Base-by-base conservation (phyloP, 2,797 vertebrate species). In the Enteromius radiatus region DNA sequence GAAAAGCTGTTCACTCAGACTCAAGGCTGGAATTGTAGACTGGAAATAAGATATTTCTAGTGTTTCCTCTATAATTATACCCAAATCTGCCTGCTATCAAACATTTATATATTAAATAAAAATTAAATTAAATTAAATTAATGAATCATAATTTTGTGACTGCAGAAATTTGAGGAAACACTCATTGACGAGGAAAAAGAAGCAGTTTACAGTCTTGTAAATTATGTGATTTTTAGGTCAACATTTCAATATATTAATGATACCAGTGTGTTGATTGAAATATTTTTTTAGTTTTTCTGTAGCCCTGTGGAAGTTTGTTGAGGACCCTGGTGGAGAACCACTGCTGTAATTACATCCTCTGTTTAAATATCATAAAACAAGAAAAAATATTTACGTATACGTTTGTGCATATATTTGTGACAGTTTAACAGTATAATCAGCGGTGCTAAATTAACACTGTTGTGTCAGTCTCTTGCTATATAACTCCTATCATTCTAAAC, bases 401-500 rank as follows among this genome's bases (percentile, higher is more conserved):
- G 10, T 36, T 36, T 41, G 38, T 41, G 38, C 2, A 10, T 41
- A 41, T 9, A 41, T 41, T 41, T 41, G 7, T 10, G 9, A 41
- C 38, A 41, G 38, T 41, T 26, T 61, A 59, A 59, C 26, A 28
- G 11, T 28, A 26, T 14, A 52, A 59, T 28, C 56, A 61, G 11
- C 28, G 11, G 12, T 26, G 14, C 23, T 61, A 61, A 61, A 59
- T 26, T 23, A 59, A 26, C 56, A 59, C 4, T 14, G 11, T 11
- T 26, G 23, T 12, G 28, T 41, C 19, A 11, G 19, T 64, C 31
- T 47, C 52, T 59, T 52, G 71, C 21, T 38, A 45, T 21, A 4
- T 79, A 69, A 73, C 38, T 68, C 26, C 14, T 41, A 49, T 54
- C 28, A 28, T 73, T 31, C 19, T 33, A 49, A 73, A 52, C 52